These are phyloP conservation scores for Gymnothorax javanicus DNA, from an alignment of 2,797 vertebrate species.

Conservation along the genomic window DNA sequence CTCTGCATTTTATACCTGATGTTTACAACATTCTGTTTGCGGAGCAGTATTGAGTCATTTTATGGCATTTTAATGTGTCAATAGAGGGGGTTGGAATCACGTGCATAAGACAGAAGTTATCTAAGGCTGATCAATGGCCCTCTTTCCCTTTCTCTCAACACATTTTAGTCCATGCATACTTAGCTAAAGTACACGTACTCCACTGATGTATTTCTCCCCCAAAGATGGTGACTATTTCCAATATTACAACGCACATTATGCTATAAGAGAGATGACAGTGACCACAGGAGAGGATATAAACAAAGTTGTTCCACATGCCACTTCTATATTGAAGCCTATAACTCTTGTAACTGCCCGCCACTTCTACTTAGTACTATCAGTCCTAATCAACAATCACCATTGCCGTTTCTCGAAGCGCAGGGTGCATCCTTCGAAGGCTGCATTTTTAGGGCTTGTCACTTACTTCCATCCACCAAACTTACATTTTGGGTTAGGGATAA, in stretches of 20 bases:
- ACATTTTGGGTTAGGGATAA: no score
- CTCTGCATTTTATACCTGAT: background rate
- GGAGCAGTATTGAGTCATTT: constrained; percentile 18
- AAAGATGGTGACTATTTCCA: background rate
- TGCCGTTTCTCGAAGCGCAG: background rate
- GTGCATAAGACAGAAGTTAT: background rate
- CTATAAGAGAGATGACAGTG: background rate
- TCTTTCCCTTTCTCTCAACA: background rate
- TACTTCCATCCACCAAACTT: no score
- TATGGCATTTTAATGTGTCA: constrained; percentile 2
- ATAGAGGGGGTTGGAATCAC: background rate
- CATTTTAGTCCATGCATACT: background rate
- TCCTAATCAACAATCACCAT: background rate
- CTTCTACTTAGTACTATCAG: background rate
- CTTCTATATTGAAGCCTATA: background rate
- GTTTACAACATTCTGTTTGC: background rate
- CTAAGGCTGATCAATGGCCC: background rate
- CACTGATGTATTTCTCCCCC: background rate
- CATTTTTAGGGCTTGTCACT: no score
- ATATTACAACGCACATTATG: background rate
- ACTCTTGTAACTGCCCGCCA: background rate
- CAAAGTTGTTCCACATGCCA: background rate
- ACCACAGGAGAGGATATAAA: background rate
- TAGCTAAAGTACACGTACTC: background rate
- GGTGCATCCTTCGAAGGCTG: no score